Evolutionary conservation across 1,140 invertebrate genomes (phyloP).

Genomic region (Drosophila insularis): DNA sequence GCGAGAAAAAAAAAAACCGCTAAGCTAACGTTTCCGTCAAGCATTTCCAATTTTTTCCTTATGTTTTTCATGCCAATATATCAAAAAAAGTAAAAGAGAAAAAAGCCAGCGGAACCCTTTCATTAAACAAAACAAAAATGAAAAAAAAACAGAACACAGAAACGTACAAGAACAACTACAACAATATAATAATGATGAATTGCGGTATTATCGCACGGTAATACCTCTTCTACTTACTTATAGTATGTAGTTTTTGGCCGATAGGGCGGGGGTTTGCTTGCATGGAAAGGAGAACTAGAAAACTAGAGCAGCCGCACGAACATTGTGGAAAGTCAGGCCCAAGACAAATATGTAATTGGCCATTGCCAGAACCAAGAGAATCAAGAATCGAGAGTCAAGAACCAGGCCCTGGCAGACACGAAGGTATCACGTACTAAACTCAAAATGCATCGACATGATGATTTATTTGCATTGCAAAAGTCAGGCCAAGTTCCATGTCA

Average conservation of each 20-base stretch:
- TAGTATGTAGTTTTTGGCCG: not conserved
- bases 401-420: conserved; percentile 39
- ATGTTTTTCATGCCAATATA: conserved; percentile 69
- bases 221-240: conserved; percentile 34
- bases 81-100: conserved; percentile 41
- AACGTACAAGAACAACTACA: conserved; percentile 20
- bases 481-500: conserved; percentile 43
- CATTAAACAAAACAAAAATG: conserved; percentile 54
- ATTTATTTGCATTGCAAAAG: conserved; percentile 76
- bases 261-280: not conserved
- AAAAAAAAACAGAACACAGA: conserved; percentile 2
- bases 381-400: not conserved
- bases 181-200: conserved; percentile 77
- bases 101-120: conserved; percentile 64
- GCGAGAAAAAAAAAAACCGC: conserved; percentile 40
- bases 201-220: conserved; percentile 75
- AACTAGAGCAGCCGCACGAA: conserved; percentile 75
- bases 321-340: conserved; percentile 54
- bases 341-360: conserved; percentile 75
- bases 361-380: conserved; percentile 7
- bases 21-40: conserved; percentile 30
- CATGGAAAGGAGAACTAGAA: conserved; percentile 33
- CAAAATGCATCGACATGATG: conserved; percentile 74
- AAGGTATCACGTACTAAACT: conserved; percentile 67
- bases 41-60: conserved; percentile 52